Percentiles rank a stretch among this genome's conserved stretches.
These are phyloP conservation scores for Xestia xanthographa DNA, from an alignment of 2,888 invertebrate species.

Conservation along the genomic window DNA sequence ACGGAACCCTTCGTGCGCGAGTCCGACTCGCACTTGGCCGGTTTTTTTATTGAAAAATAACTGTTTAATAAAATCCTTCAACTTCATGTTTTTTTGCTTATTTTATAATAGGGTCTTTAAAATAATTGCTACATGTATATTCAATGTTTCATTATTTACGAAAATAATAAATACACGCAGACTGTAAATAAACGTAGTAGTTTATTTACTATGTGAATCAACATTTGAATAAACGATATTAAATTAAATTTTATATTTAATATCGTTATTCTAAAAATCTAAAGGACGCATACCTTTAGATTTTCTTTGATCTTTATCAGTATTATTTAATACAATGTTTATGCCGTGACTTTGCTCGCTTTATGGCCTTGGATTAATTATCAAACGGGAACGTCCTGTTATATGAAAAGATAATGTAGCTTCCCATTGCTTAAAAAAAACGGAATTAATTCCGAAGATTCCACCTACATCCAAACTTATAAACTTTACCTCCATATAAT, in stretches of 20 bases:
- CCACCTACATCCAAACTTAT: background rate
- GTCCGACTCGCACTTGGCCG: no score
- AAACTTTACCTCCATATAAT: background rate
- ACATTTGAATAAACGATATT: slow-evolving; percentile 9
- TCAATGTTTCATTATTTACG: background rate
- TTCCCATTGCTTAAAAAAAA: background rate
- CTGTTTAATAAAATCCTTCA: background rate
- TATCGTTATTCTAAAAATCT: slow-evolving; percentile 14
- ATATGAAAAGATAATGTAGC: background rate
- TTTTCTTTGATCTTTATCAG: no score
- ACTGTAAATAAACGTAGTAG: background rate
- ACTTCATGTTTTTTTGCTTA: background rate
- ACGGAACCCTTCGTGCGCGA: no score
- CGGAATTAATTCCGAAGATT: background rate
- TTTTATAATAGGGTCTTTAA: background rate
- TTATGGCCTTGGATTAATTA: background rate
- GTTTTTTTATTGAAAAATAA: background rate
- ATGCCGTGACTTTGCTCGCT: background rate
- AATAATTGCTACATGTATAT: background rate
- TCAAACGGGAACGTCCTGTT: no score
- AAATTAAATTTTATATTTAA: no score
- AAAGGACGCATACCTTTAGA: no score
- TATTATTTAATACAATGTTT: background rate
- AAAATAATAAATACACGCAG: slow-evolving; percentile 3
- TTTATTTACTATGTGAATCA: slow-evolving; percentile 20